These are phyloP conservation scores for Euschistus heros DNA, from an alignment of 1,140 invertebrate species.

Conservation along the genomic window DNA sequence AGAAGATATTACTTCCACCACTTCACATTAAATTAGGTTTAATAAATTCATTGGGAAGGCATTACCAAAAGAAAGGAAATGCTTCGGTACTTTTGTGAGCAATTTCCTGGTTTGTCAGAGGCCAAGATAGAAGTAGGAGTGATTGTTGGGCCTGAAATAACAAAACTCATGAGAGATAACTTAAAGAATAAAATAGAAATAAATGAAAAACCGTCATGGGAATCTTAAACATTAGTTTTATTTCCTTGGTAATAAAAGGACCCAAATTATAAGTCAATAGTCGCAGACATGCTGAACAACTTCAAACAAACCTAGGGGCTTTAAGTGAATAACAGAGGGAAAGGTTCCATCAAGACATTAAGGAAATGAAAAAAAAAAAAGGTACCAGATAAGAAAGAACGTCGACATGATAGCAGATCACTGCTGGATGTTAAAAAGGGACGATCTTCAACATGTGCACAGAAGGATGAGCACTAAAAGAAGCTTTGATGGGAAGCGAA, in stretches of 20 bases:
- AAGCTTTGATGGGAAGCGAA: too few relatives aligned
- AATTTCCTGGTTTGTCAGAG: conserved; percentile 30
- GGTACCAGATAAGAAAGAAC: too few relatives aligned
- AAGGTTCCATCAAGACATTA: too few relatives aligned
- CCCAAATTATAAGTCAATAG: conserved; percentile 30
- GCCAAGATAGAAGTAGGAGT: conserved; percentile 30
- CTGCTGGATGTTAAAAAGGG: too few relatives aligned
- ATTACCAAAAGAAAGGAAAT: conserved; percentile 30
- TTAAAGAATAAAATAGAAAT: conserved; percentile 24
- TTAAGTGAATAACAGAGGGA: too few relatives aligned
- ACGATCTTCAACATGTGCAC: too few relatives aligned
- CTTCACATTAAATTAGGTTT: too few relatives aligned
- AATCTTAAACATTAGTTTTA: conserved; percentile 23
- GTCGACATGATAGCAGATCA: too few relatives aligned
- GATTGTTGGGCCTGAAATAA: conserved; percentile 31
- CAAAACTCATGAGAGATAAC: conserved; percentile 27
- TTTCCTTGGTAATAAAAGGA: conserved; percentile 30
- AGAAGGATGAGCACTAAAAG: too few relatives aligned
- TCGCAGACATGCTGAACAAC: conserved; percentile 30
- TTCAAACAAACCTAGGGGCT: too few relatives aligned
- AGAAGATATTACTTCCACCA: conserved; percentile 26
- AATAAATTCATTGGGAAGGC: conserved; percentile 34
- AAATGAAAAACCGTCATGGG: conserved; percentile 23
- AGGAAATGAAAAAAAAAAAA: too few relatives aligned
- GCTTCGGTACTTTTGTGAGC: conserved; percentile 31